Base-by-base conservation (phyloP, 2,797 vertebrate genomes). In the Myotis planiceps region DNA sequence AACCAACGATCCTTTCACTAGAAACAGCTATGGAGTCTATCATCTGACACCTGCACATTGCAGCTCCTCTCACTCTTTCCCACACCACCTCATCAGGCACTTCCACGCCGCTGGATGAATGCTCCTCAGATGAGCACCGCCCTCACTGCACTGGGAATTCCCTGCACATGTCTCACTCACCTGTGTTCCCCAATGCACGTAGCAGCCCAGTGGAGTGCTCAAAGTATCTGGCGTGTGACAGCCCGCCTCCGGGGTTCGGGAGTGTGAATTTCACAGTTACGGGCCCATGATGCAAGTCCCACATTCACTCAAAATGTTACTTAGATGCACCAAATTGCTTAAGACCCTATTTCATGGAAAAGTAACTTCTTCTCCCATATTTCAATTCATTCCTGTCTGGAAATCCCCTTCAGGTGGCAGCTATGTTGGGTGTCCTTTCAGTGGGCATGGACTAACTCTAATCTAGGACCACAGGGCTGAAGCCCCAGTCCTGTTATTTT, bases 81-180 rank as follows among this genome's bases (percentile, higher is more conserved):
- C 68, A 66, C 0, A 5, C 5, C 0, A 21, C n/a, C 45, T 53
- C 32, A 15, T 47, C 78, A 3, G 6, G 27, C 13, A 13, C 90
- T 37, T 7, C 10, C 23, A 5, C 2, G 5, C 19, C 25, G 0
- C 1, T 0, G 3, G 4, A 12, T 16, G 23, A 32, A 37, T 37
- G 37, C 14, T 72, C 39, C 51, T 42, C 42, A 8, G 23, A 0
- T 0, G 12, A 14, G 34, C 0, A 47, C 1, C 0, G 2, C 37
- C 76, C 39, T 90, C 27, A 8, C 12, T 23, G 42, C n/a, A 34
- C 39, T 39, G 21, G 53, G 47, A 75, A 7, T 0, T n/a, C 10
- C 45, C 16, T 12, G 19, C 9, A 49, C 25, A 0, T 5, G 9
- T n/a, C 82, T 53, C 23, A 27, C 18, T 23, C 60, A 34, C 65